These are phyloP conservation scores for Byasa hedistus DNA, from an alignment of 2,888 invertebrate genomes.

Conservation along the genomic window DNA sequence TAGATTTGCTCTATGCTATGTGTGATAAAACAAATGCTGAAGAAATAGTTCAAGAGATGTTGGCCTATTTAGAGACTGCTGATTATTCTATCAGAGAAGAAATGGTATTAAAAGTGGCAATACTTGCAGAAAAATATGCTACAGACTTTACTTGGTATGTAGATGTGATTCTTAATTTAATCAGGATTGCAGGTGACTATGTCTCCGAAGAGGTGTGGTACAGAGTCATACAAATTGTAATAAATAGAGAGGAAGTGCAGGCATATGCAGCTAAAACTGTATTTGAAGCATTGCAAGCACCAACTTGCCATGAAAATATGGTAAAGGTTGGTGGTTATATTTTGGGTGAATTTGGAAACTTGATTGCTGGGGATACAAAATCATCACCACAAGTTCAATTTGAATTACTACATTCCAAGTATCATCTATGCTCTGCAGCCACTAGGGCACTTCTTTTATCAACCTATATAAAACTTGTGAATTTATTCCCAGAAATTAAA, in stretches of 20 bases:
- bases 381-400: conserved; percentile 99
- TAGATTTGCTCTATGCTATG: conserved; percentile 99
- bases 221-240: conserved; percentile 99
- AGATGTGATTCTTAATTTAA: conserved; percentile 98
- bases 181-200: conserved; percentile 99
- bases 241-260: conserved; percentile 99
- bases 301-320: conserved; percentile 99
- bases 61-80: conserved; percentile 98
- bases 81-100: conserved; percentile 99
- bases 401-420: conserved; percentile 98
- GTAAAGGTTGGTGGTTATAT: conserved; percentile 99
- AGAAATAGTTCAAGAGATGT: conserved; percentile 99
- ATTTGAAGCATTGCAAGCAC: conserved; percentile 98
- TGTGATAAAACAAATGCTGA: conserved; percentile 99
- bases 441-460: conserved; percentile 97
- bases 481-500: conserved; percentile 99
- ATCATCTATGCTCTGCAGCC: conserved; percentile 97
- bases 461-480: conserved; percentile 99
- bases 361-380: conserved; percentile 98
- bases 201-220: conserved; percentile 99
- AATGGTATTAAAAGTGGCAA: conserved; percentile 99
- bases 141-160: conserved; percentile 99
- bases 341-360: conserved; percentile 98
- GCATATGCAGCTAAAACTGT: conserved; percentile 99
- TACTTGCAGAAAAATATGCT: conserved; percentile 99